Evolutionary conservation across 2,888 invertebrate species (phyloP).

Genomic region (Panorpa germanica): DNA sequence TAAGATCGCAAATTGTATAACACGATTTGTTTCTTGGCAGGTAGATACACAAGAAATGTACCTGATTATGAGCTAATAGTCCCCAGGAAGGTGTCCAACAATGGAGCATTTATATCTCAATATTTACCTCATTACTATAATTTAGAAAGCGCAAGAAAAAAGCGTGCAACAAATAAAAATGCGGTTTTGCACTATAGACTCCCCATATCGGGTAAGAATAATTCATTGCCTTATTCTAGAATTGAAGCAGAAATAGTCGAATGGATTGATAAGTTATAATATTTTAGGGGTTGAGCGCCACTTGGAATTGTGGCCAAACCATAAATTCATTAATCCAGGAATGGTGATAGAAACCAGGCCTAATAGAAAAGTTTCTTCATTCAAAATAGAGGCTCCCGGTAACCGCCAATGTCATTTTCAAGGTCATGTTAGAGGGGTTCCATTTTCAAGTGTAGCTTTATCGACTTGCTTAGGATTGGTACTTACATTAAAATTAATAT

Average conservation of each 20-base stretch:
- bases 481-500: constrained; percentile 14
- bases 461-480: constrained; percentile 29
- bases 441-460: constrained; percentile 27
- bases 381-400: constrained; percentile 17
- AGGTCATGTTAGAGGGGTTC: constrained; percentile 24
- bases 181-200: constrained; percentile 19
- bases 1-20: no score
- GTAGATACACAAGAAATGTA: constrained; percentile 28
- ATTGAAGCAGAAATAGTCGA: no score
- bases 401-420: constrained; percentile 28
- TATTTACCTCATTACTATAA: constrained; percentile 24
- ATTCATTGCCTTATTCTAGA: no score
- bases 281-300: constrained; percentile 21
- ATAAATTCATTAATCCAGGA: constrained; percentile 26
- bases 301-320: constrained; percentile 29
- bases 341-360: constrained; percentile 14
- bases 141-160: constrained; percentile 11
- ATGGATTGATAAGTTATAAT: no score
- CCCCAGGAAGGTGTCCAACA: constrained; percentile 23
- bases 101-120: constrained; percentile 26
- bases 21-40: constrained; percentile 19
- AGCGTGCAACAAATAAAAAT: constrained; percentile 10
- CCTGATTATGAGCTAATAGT: constrained; percentile 25
- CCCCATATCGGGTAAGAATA: no score
- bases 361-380: no score